A percentile compares a stretch with the other conserved stretches of the same genome.
Conservation (phyloP, 2,113 vertebrate species). For the Eclectus roratus region DNA sequence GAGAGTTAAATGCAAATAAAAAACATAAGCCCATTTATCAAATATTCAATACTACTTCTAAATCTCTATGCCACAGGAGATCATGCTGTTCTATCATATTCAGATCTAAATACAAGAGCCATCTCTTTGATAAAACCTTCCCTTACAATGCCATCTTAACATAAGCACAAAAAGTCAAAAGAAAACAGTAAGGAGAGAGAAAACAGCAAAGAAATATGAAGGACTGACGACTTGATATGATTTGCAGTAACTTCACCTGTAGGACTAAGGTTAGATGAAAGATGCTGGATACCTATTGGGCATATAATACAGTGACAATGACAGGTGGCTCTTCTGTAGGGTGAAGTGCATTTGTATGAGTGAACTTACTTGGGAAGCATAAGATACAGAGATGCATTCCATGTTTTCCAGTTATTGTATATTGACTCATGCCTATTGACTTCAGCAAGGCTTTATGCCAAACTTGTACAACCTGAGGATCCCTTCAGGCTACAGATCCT, state of each 20-base stretch:
- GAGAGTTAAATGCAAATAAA: not conserved
- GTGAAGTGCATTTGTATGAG: not conserved
- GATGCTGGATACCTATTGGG: rapidly evolving
- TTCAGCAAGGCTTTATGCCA: not conserved
- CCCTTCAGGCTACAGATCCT: not conserved
- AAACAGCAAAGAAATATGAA: not conserved
- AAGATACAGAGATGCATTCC: not conserved
- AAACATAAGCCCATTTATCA: not conserved
- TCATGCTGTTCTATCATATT: not conserved
- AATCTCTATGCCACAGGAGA: not conserved
- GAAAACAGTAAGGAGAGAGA: not conserved
- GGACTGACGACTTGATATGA: not conserved
- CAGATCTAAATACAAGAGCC: not conserved
- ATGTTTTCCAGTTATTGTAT: not conserved
- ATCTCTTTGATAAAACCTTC: not conserved
- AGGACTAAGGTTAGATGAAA: not conserved
- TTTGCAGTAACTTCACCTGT: not conserved
- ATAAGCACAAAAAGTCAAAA: not conserved
- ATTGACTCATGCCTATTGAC: rapidly evolving
- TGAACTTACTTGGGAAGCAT: not conserved
- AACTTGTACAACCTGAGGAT: not conserved
- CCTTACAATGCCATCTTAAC: not conserved
- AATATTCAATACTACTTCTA: not conserved
- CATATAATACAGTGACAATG: not conserved
- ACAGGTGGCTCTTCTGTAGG: not conserved